Evolutionary conservation across 2,888 invertebrate species (phyloP).

Genomic region (Apantesis nais): DNA sequence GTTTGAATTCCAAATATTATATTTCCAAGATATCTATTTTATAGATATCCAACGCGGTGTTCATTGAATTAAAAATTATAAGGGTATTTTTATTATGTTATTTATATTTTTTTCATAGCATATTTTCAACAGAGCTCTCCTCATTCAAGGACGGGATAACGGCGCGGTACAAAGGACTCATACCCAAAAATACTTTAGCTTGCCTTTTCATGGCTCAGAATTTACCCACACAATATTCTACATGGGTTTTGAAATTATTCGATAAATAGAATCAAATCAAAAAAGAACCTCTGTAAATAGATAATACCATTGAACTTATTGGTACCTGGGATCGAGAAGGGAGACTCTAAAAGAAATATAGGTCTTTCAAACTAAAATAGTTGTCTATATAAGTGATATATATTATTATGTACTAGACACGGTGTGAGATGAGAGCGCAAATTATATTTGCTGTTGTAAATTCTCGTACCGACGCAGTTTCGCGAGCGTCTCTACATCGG

Average conservation of each 20-base stretch:
- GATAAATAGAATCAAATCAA: not conserved
- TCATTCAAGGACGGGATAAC: conserved; percentile 30
- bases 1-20: not conserved
- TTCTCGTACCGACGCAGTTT: no score
- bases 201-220: conserved; percentile 5
- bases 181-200: conserved; percentile 21
- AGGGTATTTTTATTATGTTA: conserved; percentile 16
- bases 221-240: conserved; percentile 15
- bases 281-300: not conserved
- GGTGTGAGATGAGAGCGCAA: no score
- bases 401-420: no score
- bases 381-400: no score
- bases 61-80: conserved; percentile 11
- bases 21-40: not conserved
- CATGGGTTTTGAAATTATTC: conserved; percentile 2
- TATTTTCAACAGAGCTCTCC: conserved; percentile 16
- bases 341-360: not conserved
- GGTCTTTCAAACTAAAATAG: not conserved
- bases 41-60: not conserved
- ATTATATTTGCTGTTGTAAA: no score
- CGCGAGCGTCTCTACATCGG: no score
- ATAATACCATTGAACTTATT: not conserved
- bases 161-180: conserved; percentile 23
- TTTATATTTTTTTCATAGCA: conserved; percentile 28
- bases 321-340: not conserved